Evolutionary conservation across 2,113 vertebrate genomes (phyloP).

Genomic region (Xiphias gladius): DNA sequence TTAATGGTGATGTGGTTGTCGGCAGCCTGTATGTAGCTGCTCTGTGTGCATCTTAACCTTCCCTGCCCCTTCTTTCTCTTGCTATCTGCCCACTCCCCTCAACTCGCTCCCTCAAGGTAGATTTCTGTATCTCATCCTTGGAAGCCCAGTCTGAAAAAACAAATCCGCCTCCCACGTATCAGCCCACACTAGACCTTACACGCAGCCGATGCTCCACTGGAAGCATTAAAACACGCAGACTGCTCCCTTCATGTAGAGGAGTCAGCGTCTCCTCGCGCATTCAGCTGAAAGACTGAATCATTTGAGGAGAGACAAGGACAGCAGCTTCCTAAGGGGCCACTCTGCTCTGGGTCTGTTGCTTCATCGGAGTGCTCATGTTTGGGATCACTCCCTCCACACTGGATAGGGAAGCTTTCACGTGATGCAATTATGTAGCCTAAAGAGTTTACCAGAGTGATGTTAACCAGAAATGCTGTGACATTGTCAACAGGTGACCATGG

Average conservation of each 20-base stretch:
- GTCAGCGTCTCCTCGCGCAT: constrained; percentile 32
- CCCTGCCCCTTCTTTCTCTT: constrained; percentile 32
- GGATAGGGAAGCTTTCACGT: constrained; percentile 1
- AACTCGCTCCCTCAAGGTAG: constrained; percentile 64
- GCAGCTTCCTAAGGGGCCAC: constrained; percentile 20
- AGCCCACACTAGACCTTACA: constrained; percentile 36
- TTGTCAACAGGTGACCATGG: constrained; percentile 93
- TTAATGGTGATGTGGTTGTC: constrained; percentile 26
- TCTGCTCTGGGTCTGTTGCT: constrained; percentile 11
- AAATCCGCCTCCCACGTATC: constrained; percentile 58
- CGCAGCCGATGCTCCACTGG: constrained; percentile 26
- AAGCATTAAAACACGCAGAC: constrained; percentile 33
- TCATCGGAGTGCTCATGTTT: not conserved
- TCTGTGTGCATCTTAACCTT: constrained; percentile 49
- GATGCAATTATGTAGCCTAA: not conserved
- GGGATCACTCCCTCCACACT: constrained; percentile 7
- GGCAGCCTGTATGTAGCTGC: constrained; percentile 13
- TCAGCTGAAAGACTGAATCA: constrained; percentile 45
- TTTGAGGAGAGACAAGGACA: constrained; percentile 41
- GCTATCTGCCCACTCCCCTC: constrained; percentile 63
- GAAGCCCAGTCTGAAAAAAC: constrained; percentile 31
- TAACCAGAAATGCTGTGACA: not conserved
- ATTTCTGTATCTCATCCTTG: constrained; percentile 57
- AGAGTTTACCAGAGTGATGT: not conserved
- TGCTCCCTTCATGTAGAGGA: constrained; percentile 3